Conservation (phyloP, 1,140 invertebrate species). For the Nylanderia fulva region DNA sequence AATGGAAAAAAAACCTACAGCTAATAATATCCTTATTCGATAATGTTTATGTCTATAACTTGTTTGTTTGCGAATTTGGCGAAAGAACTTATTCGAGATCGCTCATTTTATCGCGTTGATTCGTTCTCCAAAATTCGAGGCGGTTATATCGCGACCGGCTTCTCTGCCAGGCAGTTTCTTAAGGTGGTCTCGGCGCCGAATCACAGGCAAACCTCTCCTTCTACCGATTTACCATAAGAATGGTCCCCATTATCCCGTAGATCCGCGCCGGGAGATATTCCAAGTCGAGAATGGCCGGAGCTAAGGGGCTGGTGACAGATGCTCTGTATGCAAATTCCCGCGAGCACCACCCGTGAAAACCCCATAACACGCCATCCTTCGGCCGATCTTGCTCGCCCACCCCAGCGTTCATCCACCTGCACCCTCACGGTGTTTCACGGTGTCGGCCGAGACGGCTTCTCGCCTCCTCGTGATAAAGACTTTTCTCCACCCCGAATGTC, state of each 20-base stretch:
- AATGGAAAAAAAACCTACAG: background rate
- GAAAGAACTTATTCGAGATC: background rate
- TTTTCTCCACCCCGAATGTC: constrained; percentile 63
- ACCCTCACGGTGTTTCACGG: constrained; percentile 61
- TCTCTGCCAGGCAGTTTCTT: constrained; percentile 35
- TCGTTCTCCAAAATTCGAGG: background rate
- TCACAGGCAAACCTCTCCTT: constrained; percentile 71
- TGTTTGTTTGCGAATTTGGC: background rate
- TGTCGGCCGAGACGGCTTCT: constrained; percentile 66
- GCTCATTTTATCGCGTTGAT: background rate
- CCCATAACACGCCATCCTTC: constrained; percentile 76
- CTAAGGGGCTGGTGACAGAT: constrained; percentile 86
- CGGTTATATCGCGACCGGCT: constrained; percentile 53
- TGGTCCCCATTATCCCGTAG: constrained; percentile 84
- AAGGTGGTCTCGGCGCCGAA: constrained; percentile 67
- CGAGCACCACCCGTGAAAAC: constrained; percentile 78
- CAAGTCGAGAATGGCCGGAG: constrained; percentile 82
- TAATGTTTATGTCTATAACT: background rate
- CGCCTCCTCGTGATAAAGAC: constrained; percentile 76
- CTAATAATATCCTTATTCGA: background rate
- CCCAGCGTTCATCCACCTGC: constrained; percentile 60
- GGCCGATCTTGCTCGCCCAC: constrained; percentile 54
- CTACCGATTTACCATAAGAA: constrained; percentile 83
- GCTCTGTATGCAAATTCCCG: constrained; percentile 86
- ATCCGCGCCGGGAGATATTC: constrained; percentile 82